Evolutionary conservation across 2,888 invertebrate species (phyloP).

Genomic region (Azorinus chamasolen): DNA sequence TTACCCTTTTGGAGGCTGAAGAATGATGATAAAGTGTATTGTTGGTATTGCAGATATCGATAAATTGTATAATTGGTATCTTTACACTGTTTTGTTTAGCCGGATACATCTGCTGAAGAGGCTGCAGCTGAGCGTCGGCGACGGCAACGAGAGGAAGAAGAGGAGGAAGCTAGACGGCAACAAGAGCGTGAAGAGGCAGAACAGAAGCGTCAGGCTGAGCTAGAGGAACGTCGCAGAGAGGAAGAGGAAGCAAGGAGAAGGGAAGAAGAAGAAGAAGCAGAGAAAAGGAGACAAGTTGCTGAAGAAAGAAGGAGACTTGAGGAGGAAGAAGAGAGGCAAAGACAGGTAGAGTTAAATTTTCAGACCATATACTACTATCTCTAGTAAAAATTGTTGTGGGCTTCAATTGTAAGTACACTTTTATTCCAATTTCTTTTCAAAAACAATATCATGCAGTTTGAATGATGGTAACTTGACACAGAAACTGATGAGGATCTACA

Average conservation of each 20-base stretch:
- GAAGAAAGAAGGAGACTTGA: conserved; percentile 98
- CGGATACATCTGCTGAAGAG: conserved; percentile 57
- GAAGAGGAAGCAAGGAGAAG: conserved; percentile 40
- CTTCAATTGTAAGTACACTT: too few species aligned
- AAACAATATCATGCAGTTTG: too few species aligned
- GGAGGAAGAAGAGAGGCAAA: conserved; percentile 88
- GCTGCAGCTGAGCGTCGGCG: conserved; percentile 62
- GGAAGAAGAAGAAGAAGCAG: conserved; percentile 48
- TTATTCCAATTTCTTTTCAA: too few species aligned
- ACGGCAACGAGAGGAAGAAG: conserved; percentile 94
- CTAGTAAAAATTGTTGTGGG: too few species aligned
- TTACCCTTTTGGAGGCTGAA: too few species aligned
- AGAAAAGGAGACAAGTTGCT: conserved; percentile 90
- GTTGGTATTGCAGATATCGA: too few species aligned
- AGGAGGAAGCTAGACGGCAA: conserved; percentile 94
- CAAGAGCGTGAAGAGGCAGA: conserved; percentile 98
- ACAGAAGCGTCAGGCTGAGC: conserved; percentile 85
- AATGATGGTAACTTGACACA: too few species aligned
- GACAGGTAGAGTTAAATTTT: conserved; percentile 35
- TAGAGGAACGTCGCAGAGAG: conserved; percentile 55
- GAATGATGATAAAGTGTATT: too few species aligned
- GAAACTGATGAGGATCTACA: too few species aligned
- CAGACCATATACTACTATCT: neutral
- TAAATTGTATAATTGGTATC: neutral
- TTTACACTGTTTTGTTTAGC: conserved; percentile 11